phyloP scores from a whole-genome alignment of 2,113 vertebrate species.

The Nipponia nippon region DNA sequence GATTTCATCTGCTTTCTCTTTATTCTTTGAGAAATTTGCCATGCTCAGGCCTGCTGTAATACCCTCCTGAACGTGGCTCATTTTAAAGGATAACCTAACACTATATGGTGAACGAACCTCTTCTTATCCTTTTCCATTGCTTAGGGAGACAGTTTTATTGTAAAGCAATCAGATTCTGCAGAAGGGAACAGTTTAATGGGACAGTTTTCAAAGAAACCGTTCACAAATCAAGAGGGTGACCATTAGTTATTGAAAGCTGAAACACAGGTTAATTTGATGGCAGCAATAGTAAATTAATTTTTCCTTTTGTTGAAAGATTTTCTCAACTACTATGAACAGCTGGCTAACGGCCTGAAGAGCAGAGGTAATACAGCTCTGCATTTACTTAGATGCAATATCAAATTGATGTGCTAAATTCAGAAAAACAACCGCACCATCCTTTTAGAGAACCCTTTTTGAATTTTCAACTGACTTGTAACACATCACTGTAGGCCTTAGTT shows the following conservation, averaged over 20 bases:
- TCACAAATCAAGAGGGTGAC: neutral
- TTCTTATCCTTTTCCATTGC: neutral
- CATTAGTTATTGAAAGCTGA: neutral
- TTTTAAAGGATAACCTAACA: neutral
- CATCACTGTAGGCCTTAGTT: neutral
- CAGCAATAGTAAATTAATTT: neutral
- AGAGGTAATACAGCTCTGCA: neutral
- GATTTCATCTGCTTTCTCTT: neutral
- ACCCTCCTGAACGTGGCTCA: neutral
- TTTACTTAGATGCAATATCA: neutral
- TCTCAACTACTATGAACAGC: accelerated
- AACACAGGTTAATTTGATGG: neutral
- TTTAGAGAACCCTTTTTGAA: neutral
- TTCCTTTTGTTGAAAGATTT: neutral
- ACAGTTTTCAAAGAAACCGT: neutral
- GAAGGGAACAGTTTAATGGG: neutral
- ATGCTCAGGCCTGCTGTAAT: neutral
- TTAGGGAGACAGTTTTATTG: neutral
- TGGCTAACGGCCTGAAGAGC: neutral
- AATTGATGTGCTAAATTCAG: neutral
- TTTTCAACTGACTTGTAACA: neutral
- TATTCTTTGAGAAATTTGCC: neutral
- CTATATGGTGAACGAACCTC: neutral
- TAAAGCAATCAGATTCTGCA: neutral
- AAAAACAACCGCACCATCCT: neutral